Conservation (phyloP, 2,797 vertebrate species). For the Melanotaenia pygmaea region DNA sequence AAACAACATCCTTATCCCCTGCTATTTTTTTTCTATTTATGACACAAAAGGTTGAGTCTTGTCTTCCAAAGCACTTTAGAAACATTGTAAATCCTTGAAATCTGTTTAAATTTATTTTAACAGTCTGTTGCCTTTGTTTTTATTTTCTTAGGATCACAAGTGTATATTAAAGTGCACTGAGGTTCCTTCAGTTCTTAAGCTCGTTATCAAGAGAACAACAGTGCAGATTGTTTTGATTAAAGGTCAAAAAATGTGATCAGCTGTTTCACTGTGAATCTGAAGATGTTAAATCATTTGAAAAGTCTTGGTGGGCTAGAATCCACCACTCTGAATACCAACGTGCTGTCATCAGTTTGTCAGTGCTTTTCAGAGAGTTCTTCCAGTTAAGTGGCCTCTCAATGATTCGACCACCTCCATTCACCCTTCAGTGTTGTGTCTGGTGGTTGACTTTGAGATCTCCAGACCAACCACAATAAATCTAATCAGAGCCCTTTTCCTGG, state of each 20-base stretch:
- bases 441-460: neutral
- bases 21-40: neutral
- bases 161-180: neutral
- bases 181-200: neutral
- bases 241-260: neutral
- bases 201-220: neutral
- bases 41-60: neutral
- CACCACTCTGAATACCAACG: neutral
- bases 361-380: conserved; percentile 5
- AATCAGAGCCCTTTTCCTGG: too few species aligned
- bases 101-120: neutral
- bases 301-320: neutral
- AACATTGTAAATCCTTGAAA: neutral
- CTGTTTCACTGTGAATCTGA: neutral
- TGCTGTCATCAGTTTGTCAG: conserved; percentile 3
- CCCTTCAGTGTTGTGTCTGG: neutral
- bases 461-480: neutral
- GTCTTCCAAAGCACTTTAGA: neutral
- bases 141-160: neutral
- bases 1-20: too few species aligned
- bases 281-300: neutral
- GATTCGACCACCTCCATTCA: neutral
- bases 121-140: neutral
- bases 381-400: neutral
- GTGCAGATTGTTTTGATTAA: neutral